Evolutionary conservation across 2,888 invertebrate species (phyloP).

Genomic region (Octodonta nipae): DNA sequence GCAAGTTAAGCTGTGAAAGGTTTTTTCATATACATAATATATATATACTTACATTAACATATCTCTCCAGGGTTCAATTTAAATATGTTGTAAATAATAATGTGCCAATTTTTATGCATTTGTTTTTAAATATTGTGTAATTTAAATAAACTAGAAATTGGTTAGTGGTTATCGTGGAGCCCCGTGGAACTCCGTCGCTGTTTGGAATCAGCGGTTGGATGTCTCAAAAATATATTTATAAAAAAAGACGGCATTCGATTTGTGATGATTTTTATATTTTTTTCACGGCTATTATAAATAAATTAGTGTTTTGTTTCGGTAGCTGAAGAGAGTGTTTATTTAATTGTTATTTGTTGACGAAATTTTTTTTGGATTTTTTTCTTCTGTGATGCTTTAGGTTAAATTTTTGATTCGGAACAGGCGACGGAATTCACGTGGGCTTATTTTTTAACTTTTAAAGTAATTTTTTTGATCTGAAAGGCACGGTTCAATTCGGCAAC

Average conservation of each 20-base stretch:
- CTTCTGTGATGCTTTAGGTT: constrained; percentile 18
- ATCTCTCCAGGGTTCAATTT: constrained; percentile 38
- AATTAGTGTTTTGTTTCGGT: constrained; percentile 9
- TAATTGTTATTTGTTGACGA: constrained; percentile 17
- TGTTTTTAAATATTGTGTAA: too few relatives aligned
- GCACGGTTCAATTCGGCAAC: constrained; percentile 30
- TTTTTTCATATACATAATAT: too few relatives aligned
- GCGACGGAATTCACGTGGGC: not conserved
- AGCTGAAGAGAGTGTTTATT: constrained; percentile 14
- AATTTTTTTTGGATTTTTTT: constrained; percentile 14
- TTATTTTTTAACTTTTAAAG: constrained; percentile 5
- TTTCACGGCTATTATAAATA: constrained; percentile 5
- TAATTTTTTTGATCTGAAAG: constrained; percentile 23
- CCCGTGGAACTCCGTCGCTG: too few relatives aligned
- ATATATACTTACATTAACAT: constrained; percentile 35
- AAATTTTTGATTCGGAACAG: constrained; percentile 7
- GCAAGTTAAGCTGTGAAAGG: constrained; percentile 25
- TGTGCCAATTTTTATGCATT: constrained; percentile 36
- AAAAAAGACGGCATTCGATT: constrained; percentile 12
- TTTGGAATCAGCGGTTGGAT: too few relatives aligned
- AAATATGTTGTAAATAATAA: constrained; percentile 30
- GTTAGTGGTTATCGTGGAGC: too few relatives aligned
- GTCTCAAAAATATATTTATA: constrained; percentile 13
- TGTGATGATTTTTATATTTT: constrained; percentile 13
- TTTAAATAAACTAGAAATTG: too few relatives aligned